phyloP scores from a whole-genome alignment of 2,113 vertebrate genomes.

The Zapornia atra region DNA sequence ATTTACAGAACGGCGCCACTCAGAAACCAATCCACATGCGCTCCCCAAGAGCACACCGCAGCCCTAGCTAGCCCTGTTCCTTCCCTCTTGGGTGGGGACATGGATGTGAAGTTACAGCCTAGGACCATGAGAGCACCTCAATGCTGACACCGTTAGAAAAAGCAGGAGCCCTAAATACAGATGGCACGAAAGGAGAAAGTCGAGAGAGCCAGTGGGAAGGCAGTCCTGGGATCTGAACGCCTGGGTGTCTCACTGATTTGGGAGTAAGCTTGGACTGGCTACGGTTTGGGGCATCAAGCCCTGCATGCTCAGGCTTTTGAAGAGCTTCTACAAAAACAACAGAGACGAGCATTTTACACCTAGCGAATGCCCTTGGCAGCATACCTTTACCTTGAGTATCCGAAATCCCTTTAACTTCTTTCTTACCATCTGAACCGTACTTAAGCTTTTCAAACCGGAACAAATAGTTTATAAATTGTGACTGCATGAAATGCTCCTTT shows the following conservation, averaged over 20 bases:
- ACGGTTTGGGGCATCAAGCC: not conserved
- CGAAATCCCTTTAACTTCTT: not conserved
- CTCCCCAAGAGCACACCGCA: not conserved
- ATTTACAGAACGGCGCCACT: not conserved
- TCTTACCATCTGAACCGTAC: not conserved
- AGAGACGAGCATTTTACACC: not conserved
- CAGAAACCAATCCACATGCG: not conserved
- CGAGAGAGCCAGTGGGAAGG: not conserved
- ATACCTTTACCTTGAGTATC: not conserved
- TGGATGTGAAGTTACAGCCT: not conserved
- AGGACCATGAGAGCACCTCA: not conserved
- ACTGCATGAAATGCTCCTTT: slow-evolving; percentile 16
- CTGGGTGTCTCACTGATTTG: not conserved
- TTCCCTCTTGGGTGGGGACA: not conserved
- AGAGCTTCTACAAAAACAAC: not conserved
- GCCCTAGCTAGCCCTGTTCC: not conserved
- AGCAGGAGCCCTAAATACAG: not conserved
- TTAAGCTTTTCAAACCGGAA: not conserved
- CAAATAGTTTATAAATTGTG: not conserved
- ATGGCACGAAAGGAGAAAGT: not conserved
- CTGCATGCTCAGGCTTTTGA: not conserved
- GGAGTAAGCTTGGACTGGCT: not conserved
- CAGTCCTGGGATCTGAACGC: not conserved
- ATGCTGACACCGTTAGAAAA: not conserved
- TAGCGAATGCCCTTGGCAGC: not conserved